Conservation (phyloP, 2,113 vertebrate genomes). For the Tenebrosternarchus preto region DNA sequence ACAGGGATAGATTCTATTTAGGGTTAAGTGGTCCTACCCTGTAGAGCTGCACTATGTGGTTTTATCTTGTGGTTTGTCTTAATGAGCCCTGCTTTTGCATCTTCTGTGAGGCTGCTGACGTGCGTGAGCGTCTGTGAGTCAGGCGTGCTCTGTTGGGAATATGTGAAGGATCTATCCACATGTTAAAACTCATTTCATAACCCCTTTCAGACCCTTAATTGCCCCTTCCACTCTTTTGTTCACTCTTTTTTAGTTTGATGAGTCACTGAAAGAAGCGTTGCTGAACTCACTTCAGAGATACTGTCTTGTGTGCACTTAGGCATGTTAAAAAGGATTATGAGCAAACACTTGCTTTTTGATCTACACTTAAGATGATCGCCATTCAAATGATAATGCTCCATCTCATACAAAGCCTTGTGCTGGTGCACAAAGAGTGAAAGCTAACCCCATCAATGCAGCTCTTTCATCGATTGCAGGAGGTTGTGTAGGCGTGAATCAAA, state of each 20-base stretch:
- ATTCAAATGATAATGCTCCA: background rate
- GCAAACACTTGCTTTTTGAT: conserved; percentile 38
- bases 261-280: conserved; percentile 37
- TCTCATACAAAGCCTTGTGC: too few relatives aligned
- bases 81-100: background rate
- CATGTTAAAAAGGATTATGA: conserved; percentile 14
- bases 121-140: conserved; percentile 7
- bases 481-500: too few relatives aligned
- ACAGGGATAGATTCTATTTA: too few relatives aligned
- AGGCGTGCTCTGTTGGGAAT: conserved; percentile 34
- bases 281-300: background rate
- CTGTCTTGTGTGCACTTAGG: conserved; percentile 2
- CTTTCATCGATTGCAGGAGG: background rate
- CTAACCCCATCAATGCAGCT: background rate
- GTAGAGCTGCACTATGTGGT: background rate
- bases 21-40: too few relatives aligned
- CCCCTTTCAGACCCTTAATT: conserved; percentile 20
- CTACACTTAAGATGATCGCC: conserved; percentile 22
- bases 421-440: too few relatives aligned
- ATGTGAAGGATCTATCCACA: conserved; percentile 54
- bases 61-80: background rate
- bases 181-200: conserved; percentile 33
- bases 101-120: conserved; percentile 15
- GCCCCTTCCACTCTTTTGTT: conserved; percentile 36
- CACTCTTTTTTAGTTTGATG: conserved; percentile 22